Conservation (phyloP, 2,113 vertebrate genomes). For the Agelaius tricolor region DNA sequence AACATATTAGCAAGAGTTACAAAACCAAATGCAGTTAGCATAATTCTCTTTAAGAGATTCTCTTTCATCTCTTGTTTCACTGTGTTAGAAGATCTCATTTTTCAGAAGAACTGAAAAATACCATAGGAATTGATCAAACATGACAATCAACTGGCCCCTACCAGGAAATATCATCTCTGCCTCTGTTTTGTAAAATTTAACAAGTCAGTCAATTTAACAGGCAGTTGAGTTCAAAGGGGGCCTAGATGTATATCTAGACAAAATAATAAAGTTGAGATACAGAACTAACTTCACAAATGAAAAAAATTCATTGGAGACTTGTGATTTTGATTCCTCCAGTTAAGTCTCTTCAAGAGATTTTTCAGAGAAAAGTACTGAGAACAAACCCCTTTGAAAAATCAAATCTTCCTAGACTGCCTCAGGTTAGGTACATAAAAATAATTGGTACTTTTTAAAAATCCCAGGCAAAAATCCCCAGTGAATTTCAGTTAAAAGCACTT, state of each 20-base stretch:
- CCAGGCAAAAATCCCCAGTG: neutral
- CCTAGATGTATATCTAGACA: neutral
- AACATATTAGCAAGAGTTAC: neutral
- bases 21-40: neutral
- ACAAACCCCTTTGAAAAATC: neutral
- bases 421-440: neutral
- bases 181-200: neutral
- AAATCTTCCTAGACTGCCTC: neutral
- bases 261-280: neutral
- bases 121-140: neutral
- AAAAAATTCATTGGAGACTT: neutral
- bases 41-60: neutral
- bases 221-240: neutral
- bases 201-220: neutral
- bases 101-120: neutral
- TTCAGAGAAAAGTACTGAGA: neutral
- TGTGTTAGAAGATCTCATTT: neutral
- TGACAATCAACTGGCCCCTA: neutral
- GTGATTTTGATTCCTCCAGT: neutral
- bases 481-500: neutral
- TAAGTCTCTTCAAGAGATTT: neutral
- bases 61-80: neutral
- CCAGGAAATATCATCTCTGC: neutral
- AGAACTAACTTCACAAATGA: neutral
- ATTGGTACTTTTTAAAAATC: neutral